Evolutionary conservation across 2,113 vertebrate genomes (phyloP), one percentile per base, ranked within the genome.

Genomic region (Genyomyrus donnyi): DNA sequence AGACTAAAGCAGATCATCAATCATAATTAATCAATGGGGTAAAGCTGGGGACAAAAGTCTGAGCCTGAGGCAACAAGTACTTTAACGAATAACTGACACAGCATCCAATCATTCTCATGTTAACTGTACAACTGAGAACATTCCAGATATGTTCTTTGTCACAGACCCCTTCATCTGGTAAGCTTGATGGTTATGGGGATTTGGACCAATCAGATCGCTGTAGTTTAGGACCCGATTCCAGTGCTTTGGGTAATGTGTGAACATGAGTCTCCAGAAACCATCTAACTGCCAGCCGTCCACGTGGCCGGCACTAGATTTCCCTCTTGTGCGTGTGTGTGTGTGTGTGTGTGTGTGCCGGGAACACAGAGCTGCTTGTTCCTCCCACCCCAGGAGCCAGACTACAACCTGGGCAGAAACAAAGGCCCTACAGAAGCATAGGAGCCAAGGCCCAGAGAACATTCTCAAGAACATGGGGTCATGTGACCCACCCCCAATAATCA

Each of bases 281-380:
- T 56, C 50, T 53, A 31, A 7, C 50, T 53, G 27, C 85, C 50
- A 35, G 48, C 24, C 5, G n/a, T 48, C 84, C 19, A 86, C 24
- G 45, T 50, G 45, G 45, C 45, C 45, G 13, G 31, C 86, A 19
- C 24, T 62, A 2, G 19, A 50, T 19, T 24, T 31, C 85, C 89
- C 50, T 62, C 88, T 4, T 48, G 46, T n/a, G 56, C n/a, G 56
- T 21, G 52, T 49, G 88, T 50, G 50, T 52, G 50, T 90, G 56
- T 21, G 53, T 50, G 88, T 50, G 50, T 52, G 50, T 90, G 83
- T 56, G 80, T 92, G 92, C 49, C 66, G 48, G 74, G 80, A 95
- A 95, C 95, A 95, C 93, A 92, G 93, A 88, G 89, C 90, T 91
- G 89, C 93, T 93, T 96, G 95, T 95, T 94, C 91, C 92, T 90